Conservation (phyloP, 1,140 invertebrate species). For the Oryzaephilus surinamensis region DNA sequence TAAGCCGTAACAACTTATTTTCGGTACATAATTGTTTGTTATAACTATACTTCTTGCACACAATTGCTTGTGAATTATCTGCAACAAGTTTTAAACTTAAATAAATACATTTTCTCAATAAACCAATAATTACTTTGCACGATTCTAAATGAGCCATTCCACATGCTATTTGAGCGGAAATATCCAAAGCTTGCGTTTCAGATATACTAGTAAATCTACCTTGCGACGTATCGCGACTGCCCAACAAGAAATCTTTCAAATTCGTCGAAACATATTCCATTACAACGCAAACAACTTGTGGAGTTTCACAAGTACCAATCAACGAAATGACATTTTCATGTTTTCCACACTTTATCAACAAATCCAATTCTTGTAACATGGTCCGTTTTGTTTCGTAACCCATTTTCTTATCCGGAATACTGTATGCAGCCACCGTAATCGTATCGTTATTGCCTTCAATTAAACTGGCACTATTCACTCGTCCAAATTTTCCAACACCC, state of each 20-base stretch:
- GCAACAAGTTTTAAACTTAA: slow-evolving; percentile 36
- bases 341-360: slow-evolving; percentile 53
- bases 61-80: slow-evolving; percentile 60
- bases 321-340: slow-evolving; percentile 63
- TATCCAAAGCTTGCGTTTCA: slow-evolving; percentile 47
- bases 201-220: slow-evolving; percentile 51
- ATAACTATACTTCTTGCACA: slow-evolving; percentile 61
- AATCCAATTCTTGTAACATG: slow-evolving; percentile 63
- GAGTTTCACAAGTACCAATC: slow-evolving; percentile 68
- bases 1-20: slow-evolving; percentile 63
- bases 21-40: slow-evolving; percentile 48
- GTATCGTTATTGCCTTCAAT: slow-evolving; percentile 43
- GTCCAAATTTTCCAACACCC: slow-evolving; percentile 63
- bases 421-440: slow-evolving; percentile 36
- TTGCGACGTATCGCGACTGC: slow-evolving; percentile 47
- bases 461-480: slow-evolving; percentile 55
- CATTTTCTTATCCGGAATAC: slow-evolving; percentile 47
- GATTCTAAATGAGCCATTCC: slow-evolving; percentile 56
- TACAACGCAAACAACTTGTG: slow-evolving; percentile 57
- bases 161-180: slow-evolving; percentile 45
- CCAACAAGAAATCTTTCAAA: slow-evolving; percentile 57
- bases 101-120: slow-evolving; percentile 12
- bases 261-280: slow-evolving; percentile 53
- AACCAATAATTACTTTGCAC: slow-evolving; percentile 34
- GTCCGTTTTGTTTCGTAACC: slow-evolving; percentile 48